phyloP scores from a whole-genome alignment of 2,888 invertebrate species.

The Limenitis camilla region DNA sequence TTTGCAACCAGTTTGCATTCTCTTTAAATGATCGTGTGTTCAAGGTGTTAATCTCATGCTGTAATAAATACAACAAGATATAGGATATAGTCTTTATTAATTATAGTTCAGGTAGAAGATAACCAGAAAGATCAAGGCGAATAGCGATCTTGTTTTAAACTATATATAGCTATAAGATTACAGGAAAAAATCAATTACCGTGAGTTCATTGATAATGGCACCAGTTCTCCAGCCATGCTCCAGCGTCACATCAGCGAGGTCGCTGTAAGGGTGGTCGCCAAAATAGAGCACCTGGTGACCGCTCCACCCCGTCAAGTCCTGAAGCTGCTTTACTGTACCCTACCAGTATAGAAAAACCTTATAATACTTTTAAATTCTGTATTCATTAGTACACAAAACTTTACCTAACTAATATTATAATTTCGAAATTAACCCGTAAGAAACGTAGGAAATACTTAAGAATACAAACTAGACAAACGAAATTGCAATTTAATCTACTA shows the following conservation, averaged over 20 bases:
- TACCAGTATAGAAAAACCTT: slow-evolving; percentile 40
- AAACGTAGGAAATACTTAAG: too few relatives aligned
- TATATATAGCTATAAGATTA: too few relatives aligned
- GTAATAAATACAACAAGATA: slow-evolving; percentile 22
- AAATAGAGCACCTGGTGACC: slow-evolving; percentile 96
- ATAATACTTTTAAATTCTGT: too few relatives aligned
- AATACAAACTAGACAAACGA: too few relatives aligned
- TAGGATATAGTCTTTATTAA: not conserved
- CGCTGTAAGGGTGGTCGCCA: slow-evolving; percentile 98
- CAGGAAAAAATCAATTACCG: too few relatives aligned
- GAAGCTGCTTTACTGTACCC: slow-evolving; percentile 94
- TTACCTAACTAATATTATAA: too few relatives aligned
- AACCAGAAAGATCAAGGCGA: too few relatives aligned
- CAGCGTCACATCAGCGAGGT: slow-evolving; percentile 95
- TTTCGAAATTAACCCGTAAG: too few relatives aligned
- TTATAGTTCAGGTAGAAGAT: too few relatives aligned
- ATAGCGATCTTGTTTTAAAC: too few relatives aligned
- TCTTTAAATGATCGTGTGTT: slow-evolving; percentile 88
- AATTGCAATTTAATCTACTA: too few relatives aligned
- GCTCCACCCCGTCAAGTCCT: slow-evolving; percentile 93
- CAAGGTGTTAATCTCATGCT: slow-evolving; percentile 94
- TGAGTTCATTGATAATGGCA: slow-evolving; percentile 95
- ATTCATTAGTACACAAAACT: too few relatives aligned
- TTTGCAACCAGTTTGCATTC: slow-evolving; percentile 93
- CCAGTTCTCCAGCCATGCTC: slow-evolving; percentile 99